A percentile compares a stretch with the other conserved stretches of the same genome.
Conservation (phyloP, 2,797 vertebrate species). For the Pantherophis vulpinus region DNA sequence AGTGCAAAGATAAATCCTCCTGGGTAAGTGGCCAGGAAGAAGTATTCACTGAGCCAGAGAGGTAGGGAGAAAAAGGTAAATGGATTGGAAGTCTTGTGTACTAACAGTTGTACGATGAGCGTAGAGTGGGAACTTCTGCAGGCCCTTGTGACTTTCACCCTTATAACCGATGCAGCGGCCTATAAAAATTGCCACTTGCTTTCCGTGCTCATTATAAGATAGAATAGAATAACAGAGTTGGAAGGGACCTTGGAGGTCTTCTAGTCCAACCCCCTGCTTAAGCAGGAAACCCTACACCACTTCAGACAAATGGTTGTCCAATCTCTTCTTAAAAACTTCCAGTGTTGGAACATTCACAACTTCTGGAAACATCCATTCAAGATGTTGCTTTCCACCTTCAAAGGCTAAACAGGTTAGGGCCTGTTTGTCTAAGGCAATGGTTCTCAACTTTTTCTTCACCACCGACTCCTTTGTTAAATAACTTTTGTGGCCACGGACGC, state of each 20-base stretch:
- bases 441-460: background rate
- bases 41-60: too few relatives aligned
- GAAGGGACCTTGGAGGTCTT: too few relatives aligned
- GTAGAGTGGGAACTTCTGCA: background rate
- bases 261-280: too few relatives aligned
- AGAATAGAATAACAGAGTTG: too few relatives aligned
- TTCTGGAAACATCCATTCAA: too few relatives aligned
- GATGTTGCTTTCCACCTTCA: background rate
- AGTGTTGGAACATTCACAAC: too few relatives aligned
- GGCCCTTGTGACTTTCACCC: background rate
- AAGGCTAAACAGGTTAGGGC: background rate
- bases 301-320: too few relatives aligned
- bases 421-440: background rate
- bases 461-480: background rate
- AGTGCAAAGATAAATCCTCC: slow-evolving; percentile 77
- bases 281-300: too few relatives aligned
- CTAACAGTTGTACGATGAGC: background rate
- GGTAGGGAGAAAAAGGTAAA: too few relatives aligned
- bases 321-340: too few relatives aligned
- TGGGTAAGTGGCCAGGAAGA: slow-evolving; percentile 78
- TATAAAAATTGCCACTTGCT: background rate
- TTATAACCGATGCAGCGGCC: rapidly evolving
- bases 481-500: background rate
- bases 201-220: background rate
- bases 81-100: background rate